A percentile compares a stretch with the other conserved stretches of the same genome.
Conservation (phyloP, 2,113 vertebrate genomes). For the Gymnarchus niloticus region DNA sequence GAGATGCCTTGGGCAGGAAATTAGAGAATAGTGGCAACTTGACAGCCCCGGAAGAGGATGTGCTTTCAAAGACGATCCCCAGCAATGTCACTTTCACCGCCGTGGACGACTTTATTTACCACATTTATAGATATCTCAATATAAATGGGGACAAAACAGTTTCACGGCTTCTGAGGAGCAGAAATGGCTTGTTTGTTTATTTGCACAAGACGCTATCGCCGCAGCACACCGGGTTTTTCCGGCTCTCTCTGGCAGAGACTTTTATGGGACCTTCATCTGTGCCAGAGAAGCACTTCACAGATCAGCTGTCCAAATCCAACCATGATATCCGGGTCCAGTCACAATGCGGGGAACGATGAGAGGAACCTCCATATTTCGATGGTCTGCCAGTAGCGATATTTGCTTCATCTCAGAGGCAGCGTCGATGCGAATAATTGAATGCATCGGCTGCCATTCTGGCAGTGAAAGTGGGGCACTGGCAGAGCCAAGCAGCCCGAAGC, state of each 20-base stretch:
- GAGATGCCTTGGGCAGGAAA: not conserved
- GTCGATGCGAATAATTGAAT: slow-evolving; percentile 18
- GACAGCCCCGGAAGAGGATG: not conserved
- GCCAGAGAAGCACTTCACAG: not conserved
- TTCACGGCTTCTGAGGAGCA: not conserved
- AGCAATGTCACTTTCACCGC: not conserved
- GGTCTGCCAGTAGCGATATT: not conserved
- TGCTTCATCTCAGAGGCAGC: slow-evolving; percentile 9
- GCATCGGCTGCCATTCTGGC: not conserved
- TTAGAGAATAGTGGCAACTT: not conserved
- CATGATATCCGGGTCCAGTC: not conserved
- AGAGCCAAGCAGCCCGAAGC: not conserved
- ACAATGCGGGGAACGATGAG: not conserved
- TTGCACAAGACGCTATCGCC: not conserved
- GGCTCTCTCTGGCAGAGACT: not conserved
- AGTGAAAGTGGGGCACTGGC: not conserved
- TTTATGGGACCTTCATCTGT: not conserved
- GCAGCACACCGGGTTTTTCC: not conserved
- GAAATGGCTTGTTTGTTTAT: not conserved
- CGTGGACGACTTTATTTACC: not conserved
- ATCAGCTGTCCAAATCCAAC: not conserved
- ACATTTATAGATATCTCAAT: not conserved
- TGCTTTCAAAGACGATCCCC: not conserved
- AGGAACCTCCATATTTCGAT: not conserved
- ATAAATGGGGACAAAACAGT: not conserved